Conservation (phyloP, 2,113 vertebrate genomes). For the Anhinga anhinga region DNA sequence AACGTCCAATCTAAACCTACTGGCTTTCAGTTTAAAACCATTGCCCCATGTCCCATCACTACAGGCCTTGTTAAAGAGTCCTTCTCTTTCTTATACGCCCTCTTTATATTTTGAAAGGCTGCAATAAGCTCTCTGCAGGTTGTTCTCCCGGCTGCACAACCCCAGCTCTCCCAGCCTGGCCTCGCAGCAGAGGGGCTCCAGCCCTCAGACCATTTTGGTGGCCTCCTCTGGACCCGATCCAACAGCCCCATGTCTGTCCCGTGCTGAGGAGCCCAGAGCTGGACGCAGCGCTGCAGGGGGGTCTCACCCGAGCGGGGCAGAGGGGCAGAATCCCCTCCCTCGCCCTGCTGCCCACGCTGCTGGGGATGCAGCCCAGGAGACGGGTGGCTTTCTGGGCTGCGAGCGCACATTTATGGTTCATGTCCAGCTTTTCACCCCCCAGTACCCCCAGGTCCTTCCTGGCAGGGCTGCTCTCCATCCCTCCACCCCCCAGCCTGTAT, state of each 20-base stretch:
- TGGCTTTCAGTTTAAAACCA: not conserved
- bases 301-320: not conserved
- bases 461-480: not conserved
- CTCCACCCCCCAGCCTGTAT: not conserved
- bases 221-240: not conserved
- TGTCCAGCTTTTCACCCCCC: fast-evolving
- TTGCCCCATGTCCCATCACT: too few relatives aligned
- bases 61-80: not conserved
- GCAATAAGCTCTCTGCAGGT: fast-evolving
- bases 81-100: not conserved
- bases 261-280: too few relatives aligned
- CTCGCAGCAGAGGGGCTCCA: not conserved
- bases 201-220: fast-evolving
- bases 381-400: fast-evolving
- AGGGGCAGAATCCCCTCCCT: not conserved
- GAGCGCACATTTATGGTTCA: fast-evolving
- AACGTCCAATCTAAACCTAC: not conserved
- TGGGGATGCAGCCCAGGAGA: not conserved
- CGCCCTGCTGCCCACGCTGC: fast-evolving
- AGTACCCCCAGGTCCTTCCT: not conserved
- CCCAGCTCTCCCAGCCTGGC: not conserved
- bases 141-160: not conserved
- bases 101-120: not conserved
- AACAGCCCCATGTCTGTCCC: not conserved
- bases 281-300: not conserved